Evolutionary conservation across 2,888 invertebrate species (phyloP), one percentile per base, ranked within the genome.

Genomic region (Parnassius orleans): DNA sequence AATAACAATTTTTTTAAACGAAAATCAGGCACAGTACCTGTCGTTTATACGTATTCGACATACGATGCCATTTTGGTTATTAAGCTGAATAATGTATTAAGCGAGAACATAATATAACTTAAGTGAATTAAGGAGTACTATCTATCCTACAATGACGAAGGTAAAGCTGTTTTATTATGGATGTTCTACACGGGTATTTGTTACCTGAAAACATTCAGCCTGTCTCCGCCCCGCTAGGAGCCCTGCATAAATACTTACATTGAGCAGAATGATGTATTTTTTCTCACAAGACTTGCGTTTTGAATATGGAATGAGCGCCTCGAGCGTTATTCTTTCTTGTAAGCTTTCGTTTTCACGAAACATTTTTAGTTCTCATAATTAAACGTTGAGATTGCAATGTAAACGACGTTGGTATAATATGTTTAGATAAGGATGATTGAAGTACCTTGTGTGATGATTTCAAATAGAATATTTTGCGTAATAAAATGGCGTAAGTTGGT

Each of bases 231-330:
- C 14, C 46, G 2, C 57, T 24, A 11, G 59, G 59, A 44, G 33
- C 46, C 33, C 46, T 46, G 57, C 15, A 42, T 24, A 46, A 59
- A 59, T 59, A 59, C 53, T 59, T 33, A 59, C 59, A 46, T 53
- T 59, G 53, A 53, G 53, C 14, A 41, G 44, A 59, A 59, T 50
- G 53, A 53, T 59, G 46, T 59, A 46, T 10, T 48, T 48, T 43
- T 58, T 52, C 53, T 46, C 52, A 33, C 53, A 12, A 47, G 53
- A 46, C 52, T 59, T 46, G 41, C 53, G 59, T 59, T 59, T 59
- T 59, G 53, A 59, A 59, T 59, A 46, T 53, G 59, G 15, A 59
- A 59, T 59, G 59, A 59, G 52, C 5, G 24, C 59, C 53, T 10
- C 24, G 52, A 24, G 59, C 59, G 53, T 42, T 43, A n/a, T 53